Conservation (phyloP, 2,797 vertebrate genomes). For the Remorina albescens region DNA sequence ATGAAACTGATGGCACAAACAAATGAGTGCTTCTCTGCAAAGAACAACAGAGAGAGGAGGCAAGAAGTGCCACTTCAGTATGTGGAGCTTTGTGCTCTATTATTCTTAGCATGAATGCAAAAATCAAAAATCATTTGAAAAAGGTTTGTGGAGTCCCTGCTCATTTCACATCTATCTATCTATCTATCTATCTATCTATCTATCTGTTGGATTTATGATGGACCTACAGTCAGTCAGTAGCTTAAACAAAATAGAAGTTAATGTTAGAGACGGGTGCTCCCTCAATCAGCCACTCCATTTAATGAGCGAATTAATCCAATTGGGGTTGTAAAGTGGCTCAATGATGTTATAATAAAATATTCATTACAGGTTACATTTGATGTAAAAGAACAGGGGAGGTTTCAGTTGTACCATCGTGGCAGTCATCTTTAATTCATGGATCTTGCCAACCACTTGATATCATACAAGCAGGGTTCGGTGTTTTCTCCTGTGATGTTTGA, state of each 20-base stretch:
- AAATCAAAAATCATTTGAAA: not conserved
- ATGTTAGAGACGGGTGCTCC: constrained; percentile 28
- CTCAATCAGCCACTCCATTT: constrained; percentile 54
- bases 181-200: too few relatives aligned
- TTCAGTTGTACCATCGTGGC: constrained; percentile 31
- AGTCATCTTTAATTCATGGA: constrained; percentile 69
- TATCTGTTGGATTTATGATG: constrained; percentile 8
- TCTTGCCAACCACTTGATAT: constrained; percentile 40
- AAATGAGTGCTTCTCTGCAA: constrained; percentile 23
- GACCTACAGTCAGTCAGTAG: constrained; percentile 1
- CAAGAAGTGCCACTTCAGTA: constrained; percentile 10
- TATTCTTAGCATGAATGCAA: constrained; percentile 9
- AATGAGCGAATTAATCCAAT: constrained; percentile 74
- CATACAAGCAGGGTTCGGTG: constrained; percentile 16
- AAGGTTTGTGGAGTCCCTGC: not conserved
- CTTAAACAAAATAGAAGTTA: constrained; percentile 18
- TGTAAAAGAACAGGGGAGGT: constrained; percentile 52
- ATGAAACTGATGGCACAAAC: constrained; percentile 12
- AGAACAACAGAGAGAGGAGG: constrained; percentile 1
- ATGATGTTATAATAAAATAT: constrained; percentile 62
- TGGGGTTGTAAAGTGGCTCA: constrained; percentile 62
- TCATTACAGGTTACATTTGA: constrained; percentile 66
- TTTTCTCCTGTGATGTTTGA: constrained; percentile 51
- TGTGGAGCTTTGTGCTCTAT: constrained; percentile 2
- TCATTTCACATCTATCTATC: not conserved